Percentiles rank a stretch among this genome's conserved stretches.
Conservation (phyloP, 2,888 invertebrate species). For the Linyphia triangularis region DNA sequence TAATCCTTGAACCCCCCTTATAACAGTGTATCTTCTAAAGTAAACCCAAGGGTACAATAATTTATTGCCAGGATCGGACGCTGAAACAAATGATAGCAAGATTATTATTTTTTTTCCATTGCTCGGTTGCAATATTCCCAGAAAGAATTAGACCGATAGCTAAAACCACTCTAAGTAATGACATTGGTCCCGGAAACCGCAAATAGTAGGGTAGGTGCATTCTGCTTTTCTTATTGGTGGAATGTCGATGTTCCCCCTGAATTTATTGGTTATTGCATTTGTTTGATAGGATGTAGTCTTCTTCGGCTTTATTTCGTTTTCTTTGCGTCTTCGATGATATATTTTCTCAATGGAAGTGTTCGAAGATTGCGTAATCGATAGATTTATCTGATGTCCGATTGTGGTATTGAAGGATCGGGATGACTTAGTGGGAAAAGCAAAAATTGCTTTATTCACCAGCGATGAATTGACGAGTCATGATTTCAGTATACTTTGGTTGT, state of each 20-base stretch:
- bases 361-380: slow-evolving; percentile 12
- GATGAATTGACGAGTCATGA: not conserved
- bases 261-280: slow-evolving; percentile 52
- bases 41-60: slow-evolving; percentile 31
- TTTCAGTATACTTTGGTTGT: too few relatives aligned
- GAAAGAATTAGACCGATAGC: slow-evolving; percentile 58
- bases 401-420: not conserved
- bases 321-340: slow-evolving; percentile 2
- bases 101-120: slow-evolving; percentile 27
- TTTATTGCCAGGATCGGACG: slow-evolving; percentile 25
- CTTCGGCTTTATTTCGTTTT: not conserved
- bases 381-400: not conserved
- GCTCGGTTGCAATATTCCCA: slow-evolving; percentile 28
- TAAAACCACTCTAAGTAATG: slow-evolving; percentile 67
- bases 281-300: slow-evolving; percentile 19
- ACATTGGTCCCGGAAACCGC: slow-evolving; percentile 51
- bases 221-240: slow-evolving; percentile 26
- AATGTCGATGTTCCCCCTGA: slow-evolving; percentile 31
- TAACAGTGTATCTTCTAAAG: slow-evolving; percentile 14
- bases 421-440: too few relatives aligned
- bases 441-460: not conserved
- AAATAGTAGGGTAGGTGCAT: slow-evolving; percentile 26
- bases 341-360: slow-evolving; percentile 27
- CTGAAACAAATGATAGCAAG: slow-evolving; percentile 49
- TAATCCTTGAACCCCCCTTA: slow-evolving; percentile 43